Evolutionary conservation across 2,888 invertebrate species (phyloP).

Genomic region (Buathra laborator): DNA sequence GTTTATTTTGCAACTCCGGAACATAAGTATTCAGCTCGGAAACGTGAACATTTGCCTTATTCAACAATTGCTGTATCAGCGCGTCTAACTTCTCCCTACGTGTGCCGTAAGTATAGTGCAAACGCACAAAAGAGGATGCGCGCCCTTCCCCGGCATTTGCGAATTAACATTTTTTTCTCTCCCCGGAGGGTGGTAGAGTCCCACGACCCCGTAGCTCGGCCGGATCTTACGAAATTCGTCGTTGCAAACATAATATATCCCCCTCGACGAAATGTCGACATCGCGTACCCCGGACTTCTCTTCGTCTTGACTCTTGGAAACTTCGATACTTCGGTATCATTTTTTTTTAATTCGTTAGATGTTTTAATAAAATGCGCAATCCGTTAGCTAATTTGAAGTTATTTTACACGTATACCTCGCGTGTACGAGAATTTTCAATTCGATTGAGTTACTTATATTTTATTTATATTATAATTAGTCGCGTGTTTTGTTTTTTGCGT

Average conservation of each 20-base stretch:
- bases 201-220: conserved; percentile 48
- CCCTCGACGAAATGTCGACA: background rate
- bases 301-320: background rate
- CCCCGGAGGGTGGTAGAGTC: conserved; percentile 31
- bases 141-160: conserved; percentile 33
- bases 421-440: background rate
- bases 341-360: background rate
- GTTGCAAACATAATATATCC: background rate
- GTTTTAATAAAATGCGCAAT: background rate
- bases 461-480: conserved; percentile 3
- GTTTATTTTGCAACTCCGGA: background rate
- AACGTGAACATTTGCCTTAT: conserved; percentile 15
- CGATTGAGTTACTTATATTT: background rate
- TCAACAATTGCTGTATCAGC: conserved; percentile 13
- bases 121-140: conserved; percentile 14
- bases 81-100: conserved; percentile 1
- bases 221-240: conserved; percentile 34
- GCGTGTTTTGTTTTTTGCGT: conserved; percentile 13
- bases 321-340: background rate
- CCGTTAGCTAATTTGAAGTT: background rate
- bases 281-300: background rate
- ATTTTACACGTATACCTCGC: background rate
- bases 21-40: background rate
- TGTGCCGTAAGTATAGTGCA: conserved; percentile 24
- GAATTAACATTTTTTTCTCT: conserved; percentile 51